Evolutionary conservation across 2,113 vertebrate genomes (phyloP).

Genomic region (Actinemys pallida): DNA sequence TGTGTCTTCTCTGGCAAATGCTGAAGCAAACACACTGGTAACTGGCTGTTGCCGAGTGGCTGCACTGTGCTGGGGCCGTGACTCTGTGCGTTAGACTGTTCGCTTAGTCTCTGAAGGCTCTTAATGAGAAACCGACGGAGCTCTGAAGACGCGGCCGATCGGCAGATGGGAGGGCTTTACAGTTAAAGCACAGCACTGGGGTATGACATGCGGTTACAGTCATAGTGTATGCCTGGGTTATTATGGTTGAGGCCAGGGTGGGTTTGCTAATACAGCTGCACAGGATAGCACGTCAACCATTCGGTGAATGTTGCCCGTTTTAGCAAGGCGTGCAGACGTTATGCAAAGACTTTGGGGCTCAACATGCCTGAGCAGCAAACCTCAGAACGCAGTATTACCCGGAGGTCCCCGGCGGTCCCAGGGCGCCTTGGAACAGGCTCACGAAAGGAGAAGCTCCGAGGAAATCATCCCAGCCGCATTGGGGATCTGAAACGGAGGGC

Average conservation of each 20-base stretch:
- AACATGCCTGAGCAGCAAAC: conserved; percentile 52
- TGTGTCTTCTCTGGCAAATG: not conserved
- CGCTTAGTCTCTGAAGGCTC: not conserved
- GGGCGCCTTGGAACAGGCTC: accelerated
- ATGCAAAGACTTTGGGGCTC: conserved; percentile 51
- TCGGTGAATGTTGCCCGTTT: conserved; percentile 22
- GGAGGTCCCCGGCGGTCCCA: not conserved
- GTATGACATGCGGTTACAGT: conserved; percentile 62
- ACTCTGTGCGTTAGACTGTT: accelerated
- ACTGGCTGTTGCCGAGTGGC: not conserved
- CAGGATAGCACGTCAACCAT: conserved; percentile 4
- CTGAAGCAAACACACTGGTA: accelerated
- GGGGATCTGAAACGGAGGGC: not conserved
- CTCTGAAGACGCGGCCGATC: not conserved
- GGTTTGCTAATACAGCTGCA: conserved; percentile 20
- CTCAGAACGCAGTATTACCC: not conserved
- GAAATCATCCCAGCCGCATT: not conserved
- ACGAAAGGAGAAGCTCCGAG: not conserved
- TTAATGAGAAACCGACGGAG: conserved; percentile 23
- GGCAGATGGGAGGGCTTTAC: conserved; percentile 53
- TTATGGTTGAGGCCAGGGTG: conserved; percentile 19
- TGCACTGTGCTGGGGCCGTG: not conserved
- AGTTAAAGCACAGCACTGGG: conserved; percentile 55
- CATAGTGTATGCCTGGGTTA: conserved; percentile 26
- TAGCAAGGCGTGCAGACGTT: not conserved